Percentiles rank a stretch among this genome's conserved stretches.
phyloP scores from a whole-genome alignment of 2,888 invertebrate genomes.

The Diachrysia chrysitis region DNA sequence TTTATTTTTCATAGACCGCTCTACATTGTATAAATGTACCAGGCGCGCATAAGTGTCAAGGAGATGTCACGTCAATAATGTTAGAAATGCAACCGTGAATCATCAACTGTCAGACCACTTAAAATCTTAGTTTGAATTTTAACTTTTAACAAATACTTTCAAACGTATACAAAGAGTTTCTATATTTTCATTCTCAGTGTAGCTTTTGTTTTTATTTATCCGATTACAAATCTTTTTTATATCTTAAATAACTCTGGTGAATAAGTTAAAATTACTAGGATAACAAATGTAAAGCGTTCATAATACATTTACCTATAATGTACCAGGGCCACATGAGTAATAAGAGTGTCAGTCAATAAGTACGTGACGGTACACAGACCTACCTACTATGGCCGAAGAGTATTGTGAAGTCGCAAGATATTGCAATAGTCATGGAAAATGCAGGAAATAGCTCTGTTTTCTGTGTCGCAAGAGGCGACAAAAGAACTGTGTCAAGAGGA shows the following conservation, averaged over 20 bases:
- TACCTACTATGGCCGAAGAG: not conserved
- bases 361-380: no score
- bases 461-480: not conserved
- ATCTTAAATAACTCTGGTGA: no score
- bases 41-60: not conserved
- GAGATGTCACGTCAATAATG: not conserved
- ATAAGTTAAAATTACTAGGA: not conserved
- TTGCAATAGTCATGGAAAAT: slow-evolving; percentile 7
- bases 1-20: not conserved
- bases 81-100: not conserved
- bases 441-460: slow-evolving; percentile 5
- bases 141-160: no score
- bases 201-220: no score
- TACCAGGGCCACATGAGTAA: not conserved
- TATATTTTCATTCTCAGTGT: no score
- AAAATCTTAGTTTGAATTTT: no score
- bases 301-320: not conserved
- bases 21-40: not conserved
- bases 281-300: not conserved
- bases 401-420: not conserved
- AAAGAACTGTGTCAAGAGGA: slow-evolving; percentile 7
- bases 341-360: not conserved
- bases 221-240: no score
- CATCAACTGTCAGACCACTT: no score
- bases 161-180: no score